A percentile compares a stretch with the other conserved stretches of the same genome.
phyloP scores from a whole-genome alignment of 2,113 vertebrate species.

The Mystacornis crossleyi region DNA sequence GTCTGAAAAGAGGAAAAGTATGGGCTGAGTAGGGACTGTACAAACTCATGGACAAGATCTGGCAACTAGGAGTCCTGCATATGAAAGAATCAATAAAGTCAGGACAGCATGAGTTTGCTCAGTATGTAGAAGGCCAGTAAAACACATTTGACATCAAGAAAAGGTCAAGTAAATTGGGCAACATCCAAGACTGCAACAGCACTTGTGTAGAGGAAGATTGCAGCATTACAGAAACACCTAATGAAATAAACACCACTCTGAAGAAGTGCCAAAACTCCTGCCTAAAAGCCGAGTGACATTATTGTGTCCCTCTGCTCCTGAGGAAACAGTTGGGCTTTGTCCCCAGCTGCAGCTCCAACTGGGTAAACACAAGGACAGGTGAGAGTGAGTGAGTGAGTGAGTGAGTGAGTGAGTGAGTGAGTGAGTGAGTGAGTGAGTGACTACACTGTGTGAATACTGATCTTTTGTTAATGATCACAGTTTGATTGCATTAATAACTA shows the following conservation, averaged over 20 bases:
- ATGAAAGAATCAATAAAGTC: background rate
- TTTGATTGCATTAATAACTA: background rate
- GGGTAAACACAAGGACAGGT: background rate
- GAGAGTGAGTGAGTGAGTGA: background rate
- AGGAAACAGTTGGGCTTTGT: background rate
- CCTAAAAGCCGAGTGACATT: background rate
- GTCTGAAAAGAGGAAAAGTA: background rate
- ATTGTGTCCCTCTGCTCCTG: background rate
- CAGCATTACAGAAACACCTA: background rate
- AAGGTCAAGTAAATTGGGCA: accelerated
- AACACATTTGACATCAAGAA: background rate
- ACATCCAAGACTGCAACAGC: background rate
- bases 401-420: background rate
- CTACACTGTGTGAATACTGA: background rate
- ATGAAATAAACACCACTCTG: background rate
- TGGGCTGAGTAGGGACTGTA: background rate
- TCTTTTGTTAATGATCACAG: background rate
- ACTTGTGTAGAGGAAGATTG: background rate
- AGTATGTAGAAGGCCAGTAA: background rate
- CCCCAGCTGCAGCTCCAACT: background rate
- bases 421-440: background rate
- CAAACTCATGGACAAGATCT: accelerated
- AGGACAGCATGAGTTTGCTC: accelerated
- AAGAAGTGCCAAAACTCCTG: background rate
- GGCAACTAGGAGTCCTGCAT: background rate